Evolutionary conservation across 2,113 vertebrate species (phyloP).

Genomic region (Diadophis punctatus): DNA sequence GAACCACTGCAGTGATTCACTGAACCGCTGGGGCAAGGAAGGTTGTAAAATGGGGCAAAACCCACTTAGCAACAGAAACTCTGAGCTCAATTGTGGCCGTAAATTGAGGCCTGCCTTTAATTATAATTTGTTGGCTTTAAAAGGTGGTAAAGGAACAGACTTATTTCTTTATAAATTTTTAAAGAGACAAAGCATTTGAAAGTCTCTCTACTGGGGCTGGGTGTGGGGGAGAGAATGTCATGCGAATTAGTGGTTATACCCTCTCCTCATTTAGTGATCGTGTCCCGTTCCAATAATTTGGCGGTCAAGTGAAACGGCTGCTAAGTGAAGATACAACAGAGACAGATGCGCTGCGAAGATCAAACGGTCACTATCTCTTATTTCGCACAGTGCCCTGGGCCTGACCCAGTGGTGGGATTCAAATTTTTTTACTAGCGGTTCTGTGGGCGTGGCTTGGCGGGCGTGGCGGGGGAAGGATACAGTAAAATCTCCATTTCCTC

Average conservation of each 20-base stretch:
- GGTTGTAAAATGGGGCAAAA: not conserved
- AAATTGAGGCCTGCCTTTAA: not conserved
- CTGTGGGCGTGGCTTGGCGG: too few relatives aligned
- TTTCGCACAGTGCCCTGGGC: not conserved
- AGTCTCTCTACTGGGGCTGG: not conserved
- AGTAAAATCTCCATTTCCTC: too few relatives aligned
- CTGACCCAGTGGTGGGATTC: too few relatives aligned
- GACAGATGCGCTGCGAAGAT: not conserved
- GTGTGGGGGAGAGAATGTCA: not conserved
- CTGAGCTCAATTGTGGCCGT: not conserved
- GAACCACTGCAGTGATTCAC: not conserved
- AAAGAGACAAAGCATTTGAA: not conserved
- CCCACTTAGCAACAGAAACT: not conserved
- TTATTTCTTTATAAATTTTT: not conserved
- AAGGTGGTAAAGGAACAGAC: not conserved
- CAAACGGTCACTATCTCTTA: not conserved
- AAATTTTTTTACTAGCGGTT: too few relatives aligned
- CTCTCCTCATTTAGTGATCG: accelerated
- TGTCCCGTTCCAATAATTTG: not conserved
- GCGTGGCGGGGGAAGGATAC: too few relatives aligned
- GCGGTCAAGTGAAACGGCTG: not conserved
- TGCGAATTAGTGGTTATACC: not conserved
- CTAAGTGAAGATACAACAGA: not conserved
- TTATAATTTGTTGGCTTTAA: not conserved
- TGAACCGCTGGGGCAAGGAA: not conserved